Evolutionary conservation across 2,888 invertebrate species (phyloP).

Genomic region (Volucella bombylans): DNA sequence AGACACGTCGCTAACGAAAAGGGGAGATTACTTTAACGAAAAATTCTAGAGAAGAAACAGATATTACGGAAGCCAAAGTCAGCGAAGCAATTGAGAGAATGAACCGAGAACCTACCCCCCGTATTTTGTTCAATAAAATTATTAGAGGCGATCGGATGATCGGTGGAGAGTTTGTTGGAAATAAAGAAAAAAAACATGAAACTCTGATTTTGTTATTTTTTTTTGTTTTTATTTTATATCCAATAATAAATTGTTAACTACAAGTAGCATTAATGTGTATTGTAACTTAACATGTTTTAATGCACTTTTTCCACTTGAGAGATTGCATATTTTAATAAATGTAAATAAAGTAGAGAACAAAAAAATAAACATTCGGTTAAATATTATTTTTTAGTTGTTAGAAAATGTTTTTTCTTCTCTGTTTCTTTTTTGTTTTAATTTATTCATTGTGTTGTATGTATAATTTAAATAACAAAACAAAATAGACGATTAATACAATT

Average conservation of each 20-base stretch:
- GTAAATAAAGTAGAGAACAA: conserved; percentile 18
- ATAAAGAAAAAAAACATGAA: conserved; percentile 17
- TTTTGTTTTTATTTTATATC: conserved; percentile 61
- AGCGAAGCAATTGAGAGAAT: too few species aligned
- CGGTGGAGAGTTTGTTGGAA: background rate
- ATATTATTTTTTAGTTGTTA: conserved; percentile 38
- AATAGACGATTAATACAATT: conserved; percentile 49
- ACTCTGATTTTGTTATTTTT: conserved; percentile 34
- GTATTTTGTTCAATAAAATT: too few species aligned
- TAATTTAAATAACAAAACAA: conserved; percentile 58
- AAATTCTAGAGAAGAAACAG: too few species aligned
- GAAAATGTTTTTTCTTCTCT: conserved; percentile 36
- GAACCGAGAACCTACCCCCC: too few species aligned
- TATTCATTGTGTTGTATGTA: conserved; percentile 50
- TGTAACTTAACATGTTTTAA: conserved; percentile 71
- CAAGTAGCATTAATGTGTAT: conserved; percentile 68
- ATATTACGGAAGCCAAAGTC: too few species aligned
- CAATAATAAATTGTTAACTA: conserved; percentile 74
- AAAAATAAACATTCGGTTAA: conserved; percentile 56
- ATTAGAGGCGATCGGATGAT: too few species aligned
- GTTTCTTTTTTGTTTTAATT: conserved; percentile 25
- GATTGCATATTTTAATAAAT: conserved; percentile 57
- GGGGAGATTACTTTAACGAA: too few species aligned
- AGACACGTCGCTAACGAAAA: too few species aligned
- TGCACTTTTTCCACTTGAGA: conserved; percentile 70